phyloP scores from a whole-genome alignment of 2,797 vertebrate genomes.

The Chanos chanos region DNA sequence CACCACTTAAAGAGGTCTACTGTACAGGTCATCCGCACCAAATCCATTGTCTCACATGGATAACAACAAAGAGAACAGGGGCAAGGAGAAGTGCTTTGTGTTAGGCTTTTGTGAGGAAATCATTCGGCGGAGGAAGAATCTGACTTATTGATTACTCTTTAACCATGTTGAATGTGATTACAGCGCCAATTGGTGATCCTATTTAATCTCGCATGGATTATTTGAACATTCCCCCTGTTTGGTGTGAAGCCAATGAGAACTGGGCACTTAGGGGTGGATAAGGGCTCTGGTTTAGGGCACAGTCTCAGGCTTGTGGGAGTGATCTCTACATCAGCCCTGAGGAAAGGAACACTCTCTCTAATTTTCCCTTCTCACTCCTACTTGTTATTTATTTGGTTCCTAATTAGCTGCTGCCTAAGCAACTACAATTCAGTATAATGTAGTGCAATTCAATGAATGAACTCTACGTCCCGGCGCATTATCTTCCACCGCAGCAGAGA shows the following conservation, averaged over 20 bases:
- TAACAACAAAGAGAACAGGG: slow-evolving; percentile 32
- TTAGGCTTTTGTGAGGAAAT: slow-evolving; percentile 43
- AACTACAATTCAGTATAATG: no score
- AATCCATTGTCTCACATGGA: slow-evolving; percentile 39
- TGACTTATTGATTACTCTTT: slow-evolving; percentile 52
- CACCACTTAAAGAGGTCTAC: slow-evolving; percentile 17
- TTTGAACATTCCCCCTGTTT: slow-evolving; percentile 41
- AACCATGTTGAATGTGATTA: slow-evolving; percentile 60
- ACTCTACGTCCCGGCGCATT: no score
- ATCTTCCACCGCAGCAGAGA: no score
- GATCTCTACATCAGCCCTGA: no score
- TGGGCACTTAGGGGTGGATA: no score
- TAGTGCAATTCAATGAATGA: no score
- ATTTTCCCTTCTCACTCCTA: no score
- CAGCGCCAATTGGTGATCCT: slow-evolving; percentile 54
- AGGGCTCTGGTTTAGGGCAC: no score
- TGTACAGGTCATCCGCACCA: slow-evolving; percentile 17
- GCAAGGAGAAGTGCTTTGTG: slow-evolving; percentile 25
- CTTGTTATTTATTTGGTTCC: no score
- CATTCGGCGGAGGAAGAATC: slow-evolving; percentile 37
- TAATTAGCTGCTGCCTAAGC: no score
- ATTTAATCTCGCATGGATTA: slow-evolving; percentile 63
- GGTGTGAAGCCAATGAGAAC: slow-evolving; percentile 19
- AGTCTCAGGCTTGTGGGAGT: no score
- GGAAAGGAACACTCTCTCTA: no score